Evolutionary conservation across 2,113 vertebrate species (phyloP).

Genomic region (Tauraco erythrolophus): DNA sequence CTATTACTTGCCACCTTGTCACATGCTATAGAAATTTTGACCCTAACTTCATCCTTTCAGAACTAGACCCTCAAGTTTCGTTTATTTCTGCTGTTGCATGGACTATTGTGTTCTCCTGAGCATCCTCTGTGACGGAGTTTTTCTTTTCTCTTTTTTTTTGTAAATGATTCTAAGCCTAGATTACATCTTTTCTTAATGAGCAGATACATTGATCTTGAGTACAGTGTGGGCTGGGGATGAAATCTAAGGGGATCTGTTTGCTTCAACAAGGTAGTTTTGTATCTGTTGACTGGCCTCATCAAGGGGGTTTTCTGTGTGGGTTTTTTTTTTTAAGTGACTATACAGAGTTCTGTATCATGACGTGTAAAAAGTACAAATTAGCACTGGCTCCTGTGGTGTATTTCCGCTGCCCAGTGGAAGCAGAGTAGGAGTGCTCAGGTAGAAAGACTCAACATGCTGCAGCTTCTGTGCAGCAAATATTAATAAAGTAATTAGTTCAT

Average conservation of each 20-base stretch:
- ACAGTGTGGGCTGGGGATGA: background rate
- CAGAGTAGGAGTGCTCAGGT: background rate
- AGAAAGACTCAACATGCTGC: background rate
- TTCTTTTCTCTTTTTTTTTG: background rate
- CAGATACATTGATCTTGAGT: background rate
- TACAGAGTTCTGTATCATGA: background rate
- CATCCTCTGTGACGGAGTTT: background rate
- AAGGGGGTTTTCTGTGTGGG: accelerated
- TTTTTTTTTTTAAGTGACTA: background rate
- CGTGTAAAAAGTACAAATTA: background rate
- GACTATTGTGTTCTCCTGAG: background rate
- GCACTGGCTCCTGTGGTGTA: background rate
- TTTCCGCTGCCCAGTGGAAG: background rate
- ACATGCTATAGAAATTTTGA: background rate
- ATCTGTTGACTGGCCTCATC: background rate
- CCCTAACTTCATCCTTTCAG: background rate
- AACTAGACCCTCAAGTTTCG: background rate
- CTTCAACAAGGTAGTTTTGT: background rate
- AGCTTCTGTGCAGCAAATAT: background rate
- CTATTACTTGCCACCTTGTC: background rate
- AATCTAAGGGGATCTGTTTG: background rate
- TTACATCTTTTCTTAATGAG: background rate
- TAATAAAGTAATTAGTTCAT: background rate
- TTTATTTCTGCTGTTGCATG: background rate
- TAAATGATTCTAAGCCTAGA: background rate